Percentiles rank a stretch among this genome's conserved stretches.
Evolutionary conservation across 2,888 invertebrate genomes (phyloP).

Genomic region (Alsophila aescularia): DNA sequence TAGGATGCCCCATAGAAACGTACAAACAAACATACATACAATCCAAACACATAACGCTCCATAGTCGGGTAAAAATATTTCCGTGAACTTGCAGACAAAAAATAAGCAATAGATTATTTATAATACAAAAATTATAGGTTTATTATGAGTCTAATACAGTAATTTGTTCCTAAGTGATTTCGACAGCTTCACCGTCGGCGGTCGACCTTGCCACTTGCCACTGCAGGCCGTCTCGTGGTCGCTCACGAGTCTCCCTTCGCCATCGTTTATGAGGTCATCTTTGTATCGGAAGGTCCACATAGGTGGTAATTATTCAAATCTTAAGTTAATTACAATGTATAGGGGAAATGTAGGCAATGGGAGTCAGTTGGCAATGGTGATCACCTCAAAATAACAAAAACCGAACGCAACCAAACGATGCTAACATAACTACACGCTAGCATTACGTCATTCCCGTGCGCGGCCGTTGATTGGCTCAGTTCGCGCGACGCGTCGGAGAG

Average conservation of each 20-base stretch:
- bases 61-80: too few relatives aligned
- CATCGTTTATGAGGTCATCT: slow-evolving; percentile 34
- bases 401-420: too few relatives aligned
- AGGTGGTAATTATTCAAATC: not conserved
- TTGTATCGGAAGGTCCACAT: slow-evolving; percentile 13
- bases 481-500: too few relatives aligned
- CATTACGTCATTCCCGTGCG: too few relatives aligned
- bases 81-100: not conserved
- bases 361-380: too few relatives aligned
- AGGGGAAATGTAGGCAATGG: too few relatives aligned
- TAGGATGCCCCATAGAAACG: too few relatives aligned
- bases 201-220: slow-evolving; percentile 32
- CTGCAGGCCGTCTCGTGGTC: slow-evolving; percentile 32
- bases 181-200: slow-evolving; percentile 29
- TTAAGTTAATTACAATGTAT: not conserved
- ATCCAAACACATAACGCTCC: too few relatives aligned
- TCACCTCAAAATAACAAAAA: too few relatives aligned
- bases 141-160: slow-evolving; percentile 15
- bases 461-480: too few relatives aligned
- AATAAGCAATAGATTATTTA: not conserved
- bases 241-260: slow-evolving; percentile 33
- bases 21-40: too few relatives aligned
- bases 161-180: slow-evolving; percentile 32
- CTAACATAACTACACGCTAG: too few relatives aligned
- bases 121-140: slow-evolving; percentile 13